Conservation (phyloP, 2,888 invertebrate genomes). For the Limnephilus auricula region DNA sequence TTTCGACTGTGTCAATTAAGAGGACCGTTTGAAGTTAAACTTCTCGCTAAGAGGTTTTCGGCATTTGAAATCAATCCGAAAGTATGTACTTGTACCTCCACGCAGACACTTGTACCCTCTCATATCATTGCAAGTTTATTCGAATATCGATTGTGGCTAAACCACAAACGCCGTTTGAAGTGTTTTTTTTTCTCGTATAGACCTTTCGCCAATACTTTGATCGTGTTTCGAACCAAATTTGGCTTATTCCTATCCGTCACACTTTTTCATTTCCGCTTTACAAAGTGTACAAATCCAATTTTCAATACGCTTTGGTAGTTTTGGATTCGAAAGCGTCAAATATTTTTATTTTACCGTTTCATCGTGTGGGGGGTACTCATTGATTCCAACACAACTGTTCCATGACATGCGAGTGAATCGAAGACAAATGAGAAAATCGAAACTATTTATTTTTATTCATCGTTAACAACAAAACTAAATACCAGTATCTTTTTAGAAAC, state of each 20-base stretch:
- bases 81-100: neutral
- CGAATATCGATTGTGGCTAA: neutral
- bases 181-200: neutral
- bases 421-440: neutral
- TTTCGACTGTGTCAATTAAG: too few relatives aligned
- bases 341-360: neutral
- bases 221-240: neutral
- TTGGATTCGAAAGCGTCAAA: neutral
- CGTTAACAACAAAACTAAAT: neutral
- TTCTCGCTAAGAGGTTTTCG: neutral
- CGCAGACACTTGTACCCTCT: neutral
- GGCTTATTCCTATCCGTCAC: neutral
- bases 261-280: neutral
- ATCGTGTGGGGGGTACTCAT: neutral
- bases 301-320: neutral
- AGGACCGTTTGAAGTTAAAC: neutral
- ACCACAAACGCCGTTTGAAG: neutral
- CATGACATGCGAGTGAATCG: neutral
- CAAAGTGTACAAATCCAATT: constrained; percentile 2
- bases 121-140: neutral
- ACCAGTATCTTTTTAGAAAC: neutral
- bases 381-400: neutral
- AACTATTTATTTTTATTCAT: neutral
- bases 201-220: neutral
- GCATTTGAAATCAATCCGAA: neutral